Evolutionary conservation across 2,113 vertebrate genomes (phyloP), one percentile per base, ranked within the genome.

Genomic region (Stegostoma tigrinum): DNA sequence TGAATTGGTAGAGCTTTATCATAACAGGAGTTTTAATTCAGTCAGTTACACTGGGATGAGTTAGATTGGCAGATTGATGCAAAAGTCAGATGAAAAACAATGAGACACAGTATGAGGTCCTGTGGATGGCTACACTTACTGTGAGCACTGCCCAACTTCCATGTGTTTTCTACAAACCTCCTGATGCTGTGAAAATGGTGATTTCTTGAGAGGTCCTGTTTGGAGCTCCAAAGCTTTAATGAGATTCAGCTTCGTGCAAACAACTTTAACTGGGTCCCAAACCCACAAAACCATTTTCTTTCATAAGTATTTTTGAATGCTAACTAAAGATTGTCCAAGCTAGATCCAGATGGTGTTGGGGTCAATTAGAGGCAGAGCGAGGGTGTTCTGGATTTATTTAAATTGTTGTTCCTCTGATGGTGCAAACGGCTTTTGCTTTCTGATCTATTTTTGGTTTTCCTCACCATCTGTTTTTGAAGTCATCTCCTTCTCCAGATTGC

Each of bases 211-310:
- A 23, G 42, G 38, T 83, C 80, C 80, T 83, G 38, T 83, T 83
- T 42, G 21, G 38, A 45, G 7, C 17, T 83, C 42, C 17, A 45
- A n/a, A n/a, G 38, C 80, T 83, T 83, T 83, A 83, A 83, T 42
- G 38, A 83, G n/a, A 21, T 83, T 83, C 80, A 83, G 80, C 80
- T 83, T 83, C 23, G 38, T 83, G 1, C 17, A 21, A 83, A 45
- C 5, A 19, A 83, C 15, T 45, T 83, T 42, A 83, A 45, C n/a
- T 45, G 38, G 38, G 15, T 42, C 80, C 80, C 80, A 42, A 83
- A 83, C 38, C 80, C 80, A 83, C 80, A 83, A 83, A 83, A 83
- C 80, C 38, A 83, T 83, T 83, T 83, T 38, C 17, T 83, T 83
- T 83, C 80, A 45, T 83, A 45, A 83, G 80, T 83, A 83, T 45